Conservation (phyloP, 2,113 vertebrate genomes). For the Misgurnus anguillicaudatus region DNA sequence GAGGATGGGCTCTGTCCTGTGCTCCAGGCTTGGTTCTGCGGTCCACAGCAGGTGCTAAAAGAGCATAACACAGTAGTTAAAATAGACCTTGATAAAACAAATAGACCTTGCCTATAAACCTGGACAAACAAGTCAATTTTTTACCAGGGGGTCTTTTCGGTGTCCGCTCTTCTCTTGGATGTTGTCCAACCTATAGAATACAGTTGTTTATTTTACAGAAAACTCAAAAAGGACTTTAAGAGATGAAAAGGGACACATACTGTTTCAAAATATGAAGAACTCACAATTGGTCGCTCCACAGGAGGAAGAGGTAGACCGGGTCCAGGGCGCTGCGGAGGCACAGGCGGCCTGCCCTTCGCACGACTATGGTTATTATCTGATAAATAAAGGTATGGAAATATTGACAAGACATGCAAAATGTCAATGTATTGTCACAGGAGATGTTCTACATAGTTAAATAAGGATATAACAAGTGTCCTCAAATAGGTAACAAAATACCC, state of each 20-base stretch:
- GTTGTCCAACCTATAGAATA: background rate
- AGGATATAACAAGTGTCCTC: too few relatives aligned
- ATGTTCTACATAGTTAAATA: too few relatives aligned
- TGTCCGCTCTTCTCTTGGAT: constrained; percentile 59
- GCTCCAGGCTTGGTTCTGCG: constrained; percentile 80
- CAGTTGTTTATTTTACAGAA: background rate
- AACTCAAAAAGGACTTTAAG: background rate
- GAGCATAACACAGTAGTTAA: constrained; percentile 49
- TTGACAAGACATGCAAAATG: too few relatives aligned
- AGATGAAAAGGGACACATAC: background rate
- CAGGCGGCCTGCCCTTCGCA: constrained; percentile 66
- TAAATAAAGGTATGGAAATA: background rate
- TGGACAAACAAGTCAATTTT: too few relatives aligned
- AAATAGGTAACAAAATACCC: too few relatives aligned
- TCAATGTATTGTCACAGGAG: too few relatives aligned
- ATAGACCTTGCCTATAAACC: too few relatives aligned
- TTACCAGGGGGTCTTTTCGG: constrained; percentile 57
- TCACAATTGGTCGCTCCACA: constrained; percentile 58
- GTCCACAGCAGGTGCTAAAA: constrained; percentile 76
- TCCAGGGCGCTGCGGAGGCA: constrained; percentile 69
- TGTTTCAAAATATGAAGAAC: constrained; percentile 30
- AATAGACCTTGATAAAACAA: background rate
- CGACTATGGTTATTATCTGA: constrained; percentile 43
- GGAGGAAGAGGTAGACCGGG: constrained; percentile 52
- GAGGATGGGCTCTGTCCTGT: constrained; percentile 69